Percentiles rank a stretch among this genome's conserved stretches.
phyloP scores from a whole-genome alignment of 2,797 vertebrate genomes.

The Xiphophorus birchmanni region DNA sequence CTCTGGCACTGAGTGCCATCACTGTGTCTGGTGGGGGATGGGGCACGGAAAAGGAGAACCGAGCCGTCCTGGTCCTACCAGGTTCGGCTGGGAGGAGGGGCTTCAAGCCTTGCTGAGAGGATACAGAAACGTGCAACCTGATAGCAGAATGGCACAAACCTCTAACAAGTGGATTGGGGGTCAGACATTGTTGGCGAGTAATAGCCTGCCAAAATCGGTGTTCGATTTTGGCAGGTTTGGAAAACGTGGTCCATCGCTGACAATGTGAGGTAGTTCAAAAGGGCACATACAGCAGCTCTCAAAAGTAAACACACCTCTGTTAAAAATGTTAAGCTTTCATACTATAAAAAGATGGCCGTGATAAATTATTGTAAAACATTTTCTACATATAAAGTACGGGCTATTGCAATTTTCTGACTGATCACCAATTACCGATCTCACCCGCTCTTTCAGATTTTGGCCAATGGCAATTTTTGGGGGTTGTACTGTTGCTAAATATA shows the following conservation, averaged over 20 bases:
- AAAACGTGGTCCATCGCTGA: neutral
- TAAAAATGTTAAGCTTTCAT: neutral
- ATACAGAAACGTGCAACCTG: conserved; percentile 41
- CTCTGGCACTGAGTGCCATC: conserved; percentile 78
- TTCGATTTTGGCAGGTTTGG: conserved; percentile 19
- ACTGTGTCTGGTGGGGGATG: conserved; percentile 75
- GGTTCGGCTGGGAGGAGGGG: conserved; percentile 57
- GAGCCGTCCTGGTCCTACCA: conserved; percentile 60
- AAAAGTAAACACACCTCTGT: neutral
- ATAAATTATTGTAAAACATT: neutral
- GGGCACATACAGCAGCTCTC: neutral
- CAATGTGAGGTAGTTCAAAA: conserved; percentile 14
- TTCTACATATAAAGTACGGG: neutral
- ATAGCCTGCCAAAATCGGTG: neutral
- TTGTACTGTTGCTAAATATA: too few relatives aligned
- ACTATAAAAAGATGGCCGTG: neutral
- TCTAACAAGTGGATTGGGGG: conserved; percentile 29
- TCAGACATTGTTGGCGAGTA: conserved; percentile 31
- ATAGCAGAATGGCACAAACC: conserved; percentile 24
- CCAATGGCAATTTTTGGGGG: too few relatives aligned
- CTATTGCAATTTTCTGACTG: too few relatives aligned
- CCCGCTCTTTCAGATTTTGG: too few relatives aligned
- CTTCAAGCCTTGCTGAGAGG: conserved; percentile 42
- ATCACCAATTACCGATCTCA: too few relatives aligned
- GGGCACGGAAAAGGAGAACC: conserved; percentile 65